Base-by-base conservation (phyloP, 2,888 invertebrate genomes). In the Anorthoa munda region DNA sequence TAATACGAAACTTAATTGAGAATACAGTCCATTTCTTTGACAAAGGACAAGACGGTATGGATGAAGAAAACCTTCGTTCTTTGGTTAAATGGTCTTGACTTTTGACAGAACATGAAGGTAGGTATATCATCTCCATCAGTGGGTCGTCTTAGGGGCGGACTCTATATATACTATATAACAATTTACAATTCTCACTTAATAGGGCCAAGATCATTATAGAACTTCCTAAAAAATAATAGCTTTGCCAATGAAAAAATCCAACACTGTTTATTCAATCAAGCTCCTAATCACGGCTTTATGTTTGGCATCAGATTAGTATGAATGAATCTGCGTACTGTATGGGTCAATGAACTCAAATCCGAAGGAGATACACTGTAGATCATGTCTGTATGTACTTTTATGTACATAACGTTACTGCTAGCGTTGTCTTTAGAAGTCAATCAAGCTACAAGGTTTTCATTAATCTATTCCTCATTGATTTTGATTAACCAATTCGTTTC, bases 321-420 rank as follows among this genome's bases (percentile, higher is more conserved):
- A 84, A 81, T 81, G 81, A 84, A 81, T 73, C 65, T 51, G 51
- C 75, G 75, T 77, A 78, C 72, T 76, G 67, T 60, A 69, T 77
- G 65, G 77, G 80, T 66, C 82, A 86, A 77, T 71, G 87, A 85
- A 85, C 87, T 82, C 31, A 23, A 75, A 75, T 71, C 64, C 56
- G 18, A 58, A 71, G 51, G 51, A 81, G 67, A 51, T 81, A 81
- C 53, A 70, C n/a, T 55, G 31, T 31, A 55, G 50, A 80, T 66
- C 64, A 75, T 65, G 64, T 56, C 51, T 50, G 31, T 66, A 46
- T 48, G 45, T 64, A 39, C 21, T 74, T 60, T 18, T 65, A 58
- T 53, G 58, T 68, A 63, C 15, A 50, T 81, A 70, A 59, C 64
- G 59, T 59, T 60, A 60, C 39, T 65, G 53, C 18, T 31, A 23